Base-by-base conservation (phyloP, 2,888 invertebrate species). In the Ophion obscuratus region DNA sequence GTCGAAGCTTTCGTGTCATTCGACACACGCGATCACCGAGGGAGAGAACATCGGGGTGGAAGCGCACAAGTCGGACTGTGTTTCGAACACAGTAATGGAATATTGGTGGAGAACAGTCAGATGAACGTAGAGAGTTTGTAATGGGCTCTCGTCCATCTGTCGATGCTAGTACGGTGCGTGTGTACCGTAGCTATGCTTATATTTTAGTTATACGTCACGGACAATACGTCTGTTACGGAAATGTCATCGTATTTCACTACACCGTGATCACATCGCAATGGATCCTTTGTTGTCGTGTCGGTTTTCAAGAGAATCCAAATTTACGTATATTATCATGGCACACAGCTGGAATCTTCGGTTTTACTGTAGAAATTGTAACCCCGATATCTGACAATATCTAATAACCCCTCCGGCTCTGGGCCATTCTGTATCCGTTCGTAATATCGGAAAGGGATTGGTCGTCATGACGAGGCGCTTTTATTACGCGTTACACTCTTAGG, bases 61-160 rank as follows among this genome's bases (percentile, higher is more conserved):
- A 66, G 53, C 47, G 68, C 47, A 79, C 24, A 82, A 77, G 78
- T 77, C 73, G 80, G 53, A 86, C 79, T 76, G 64, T 67, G 40
- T 68, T 85, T 86, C 81, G 84, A 88, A 86, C 81, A 68, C 75
- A 53, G 87, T 88, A 88, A 88, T 90, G 88, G 88, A 90, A 89
- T 89, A 90, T 87, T 87, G 87, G 85, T 83, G 87, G 81, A 88
- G 86, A 87, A 88, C 88, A 86, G 88, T 87, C 84, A 84, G 86
- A 74, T 84, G 83, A 88, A 86, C 81, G 61, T n/a, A 31, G 31
- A 75, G 71, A 87, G 87, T 88, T 88, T 83, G 88, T 88, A 88
- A 88, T 87, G 79, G 88, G 59, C 14, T 83, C 85, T 85, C 87
- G 75, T 84, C 78, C 88, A 88, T 89, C 88, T 88, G 88, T 87